Evolutionary conservation across 2,797 vertebrate species (phyloP), one percentile per base, ranked within the genome.

Genomic region (Channa striata): DNA sequence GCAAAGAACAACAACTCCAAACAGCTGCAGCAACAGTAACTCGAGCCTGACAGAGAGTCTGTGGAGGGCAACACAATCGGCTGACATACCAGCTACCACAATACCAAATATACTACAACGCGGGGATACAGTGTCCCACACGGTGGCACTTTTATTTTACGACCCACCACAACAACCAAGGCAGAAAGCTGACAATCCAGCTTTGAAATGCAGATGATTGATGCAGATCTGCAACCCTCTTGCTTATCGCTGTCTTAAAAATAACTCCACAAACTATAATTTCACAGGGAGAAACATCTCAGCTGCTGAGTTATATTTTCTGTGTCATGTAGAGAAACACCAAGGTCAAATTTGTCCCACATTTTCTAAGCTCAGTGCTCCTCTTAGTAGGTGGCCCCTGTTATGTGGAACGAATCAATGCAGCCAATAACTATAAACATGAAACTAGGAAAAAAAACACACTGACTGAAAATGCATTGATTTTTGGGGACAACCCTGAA

Each of bases 21-120:
- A 85, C 94, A 94, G 94, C 94, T 95, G 93, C 87, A 89, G 90
- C 87, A 95, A 94, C 92, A 94, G 92, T 86, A 93, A 94, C 89
- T 17, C 5, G 87, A 94, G 76, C 88, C 86, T 63, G 69, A 81
- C 69, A 53, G 70, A 59, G 82, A 70, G 57, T 49, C 63, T 39
- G 63, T 67, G 53, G 42, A 68, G 72, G 58, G 68, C 65, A 36
- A 53, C 80, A 80, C 65, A 74, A 84, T 83, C 59, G 73, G 84
- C 87, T 71, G 78, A 83, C 84, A 80, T 80, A 81, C 83, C 80
- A 70, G 48, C 56, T 47, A 61, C 61, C 74, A 81, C 77, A 70
- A 85, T n/a, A 67, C 42, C 37, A 69, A 60, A 80, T 68, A 82
- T n/a, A n/a, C n/a, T 51, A 80, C 81, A 64, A 64, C 6, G 51